phyloP scores from a whole-genome alignment of 2,888 invertebrate species.

The Nephrocerus scutellatus region DNA sequence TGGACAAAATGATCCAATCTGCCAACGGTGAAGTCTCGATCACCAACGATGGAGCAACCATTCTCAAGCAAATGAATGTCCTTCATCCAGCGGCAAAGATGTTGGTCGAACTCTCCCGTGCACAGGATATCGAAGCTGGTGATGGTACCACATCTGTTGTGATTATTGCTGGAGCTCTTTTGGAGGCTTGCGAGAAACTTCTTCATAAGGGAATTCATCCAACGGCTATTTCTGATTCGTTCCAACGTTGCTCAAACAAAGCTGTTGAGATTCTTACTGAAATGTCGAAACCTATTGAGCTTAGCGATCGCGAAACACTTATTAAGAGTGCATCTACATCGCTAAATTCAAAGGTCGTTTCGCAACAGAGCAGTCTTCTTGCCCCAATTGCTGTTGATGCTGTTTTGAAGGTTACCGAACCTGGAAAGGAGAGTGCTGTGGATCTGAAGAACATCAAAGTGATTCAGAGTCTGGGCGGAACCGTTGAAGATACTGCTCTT shows the following conservation, averaged over 20 bases:
- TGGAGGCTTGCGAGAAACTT: constrained; percentile 91
- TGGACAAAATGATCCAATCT: constrained; percentile 99
- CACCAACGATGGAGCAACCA: constrained; percentile 99
- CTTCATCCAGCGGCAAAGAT: constrained; percentile 98
- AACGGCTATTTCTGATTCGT: constrained; percentile 93
- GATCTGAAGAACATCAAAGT: constrained; percentile 95
- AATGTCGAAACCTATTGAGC: constrained; percentile 81
- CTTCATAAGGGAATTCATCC: constrained; percentile 94
- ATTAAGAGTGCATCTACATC: constrained; percentile 96
- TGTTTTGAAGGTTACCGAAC: constrained; percentile 63
- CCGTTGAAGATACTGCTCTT: constrained; percentile 94
- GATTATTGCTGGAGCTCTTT: constrained; percentile 89
- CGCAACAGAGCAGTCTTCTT: constrained; percentile 90
- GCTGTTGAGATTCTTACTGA: constrained; percentile 61
- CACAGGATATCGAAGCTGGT: constrained; percentile 98
- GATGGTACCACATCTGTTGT: constrained; percentile 99
- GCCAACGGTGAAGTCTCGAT: constrained; percentile 97
- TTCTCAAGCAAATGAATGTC: constrained; percentile 97
- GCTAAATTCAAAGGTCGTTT: constrained; percentile 97
- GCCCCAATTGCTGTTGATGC: constrained; percentile 98
- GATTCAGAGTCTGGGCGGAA: constrained; percentile 93
- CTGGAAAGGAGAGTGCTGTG: constrained; percentile 65
- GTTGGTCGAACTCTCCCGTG: constrained; percentile 96
- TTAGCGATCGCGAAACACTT: constrained; percentile 78
- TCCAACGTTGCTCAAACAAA: constrained; percentile 60